Conservation (phyloP, 30 jellyfish, hydroid and myxozoan genomes). For the Cassiopea xamachana region DNA sequence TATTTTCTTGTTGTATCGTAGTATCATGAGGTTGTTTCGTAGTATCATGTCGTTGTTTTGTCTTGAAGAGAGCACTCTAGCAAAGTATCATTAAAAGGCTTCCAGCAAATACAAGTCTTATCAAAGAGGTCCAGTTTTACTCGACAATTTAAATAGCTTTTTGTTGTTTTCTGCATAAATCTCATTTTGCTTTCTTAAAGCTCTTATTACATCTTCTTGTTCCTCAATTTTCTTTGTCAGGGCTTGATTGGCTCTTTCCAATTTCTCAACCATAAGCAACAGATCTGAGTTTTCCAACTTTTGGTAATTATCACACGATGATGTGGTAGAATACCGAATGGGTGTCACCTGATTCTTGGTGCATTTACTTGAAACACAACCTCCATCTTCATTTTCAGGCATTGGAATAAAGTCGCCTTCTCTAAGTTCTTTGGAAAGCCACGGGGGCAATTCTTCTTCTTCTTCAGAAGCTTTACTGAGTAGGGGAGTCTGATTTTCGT, state of each 20-base stretch:
- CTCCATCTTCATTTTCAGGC: conserved; percentile 37
- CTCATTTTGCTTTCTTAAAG: conserved; percentile 65
- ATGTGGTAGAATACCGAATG: not conserved
- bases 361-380: not conserved
- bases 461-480: conserved; percentile 9
- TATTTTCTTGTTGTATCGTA: no score
- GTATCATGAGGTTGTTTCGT: no score
- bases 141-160: conserved; percentile 63
- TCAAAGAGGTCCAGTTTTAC: not conserved
- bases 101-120: no score
- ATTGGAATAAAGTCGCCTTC: conserved; percentile 79
- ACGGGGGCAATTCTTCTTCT: conserved; percentile 65
- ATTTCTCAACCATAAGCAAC: conserved; percentile 40
- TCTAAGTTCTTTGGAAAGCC: conserved; percentile 81
- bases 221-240: conserved; percentile 47
- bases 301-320: not conserved
- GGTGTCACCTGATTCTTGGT: not conserved
- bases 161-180: conserved; percentile 58
- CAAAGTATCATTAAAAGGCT: no score
- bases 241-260: conserved; percentile 61
- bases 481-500: not conserved
- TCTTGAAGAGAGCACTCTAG: no score
- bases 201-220: conserved; percentile 68
- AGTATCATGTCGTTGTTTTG: no score
- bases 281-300: not conserved